phyloP scores from a whole-genome alignment of 1,140 invertebrate species.

The Pollicipes pollicipes region DNA sequence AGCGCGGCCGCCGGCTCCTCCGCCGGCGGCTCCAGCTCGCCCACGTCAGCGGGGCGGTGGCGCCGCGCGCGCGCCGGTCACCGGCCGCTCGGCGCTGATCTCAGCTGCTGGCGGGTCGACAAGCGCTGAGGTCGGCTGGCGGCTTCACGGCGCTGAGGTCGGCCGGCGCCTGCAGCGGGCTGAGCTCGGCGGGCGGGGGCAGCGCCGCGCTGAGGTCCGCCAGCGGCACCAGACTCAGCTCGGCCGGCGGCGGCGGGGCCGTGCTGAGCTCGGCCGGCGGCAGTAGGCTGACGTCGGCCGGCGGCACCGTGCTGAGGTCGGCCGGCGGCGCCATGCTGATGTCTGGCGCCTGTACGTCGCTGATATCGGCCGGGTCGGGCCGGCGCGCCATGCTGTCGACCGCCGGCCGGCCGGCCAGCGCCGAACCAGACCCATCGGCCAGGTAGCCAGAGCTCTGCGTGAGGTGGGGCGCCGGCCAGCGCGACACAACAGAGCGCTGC shows the following conservation, averaged over 20 bases:
- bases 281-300: background rate
- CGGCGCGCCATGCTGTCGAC: background rate
- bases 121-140: background rate
- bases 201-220: background rate
- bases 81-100: background rate
- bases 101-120: too few relatives aligned
- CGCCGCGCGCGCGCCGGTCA: background rate
- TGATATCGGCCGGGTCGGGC: background rate
- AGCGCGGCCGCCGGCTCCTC: background rate
- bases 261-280: background rate
- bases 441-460: slow-evolving; percentile 19
- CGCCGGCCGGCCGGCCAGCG: background rate
- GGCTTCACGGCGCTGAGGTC: background rate
- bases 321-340: background rate
- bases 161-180: background rate
- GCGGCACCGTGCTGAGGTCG: background rate
- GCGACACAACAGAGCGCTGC: background rate
- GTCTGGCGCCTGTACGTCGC: background rate
- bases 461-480: background rate
- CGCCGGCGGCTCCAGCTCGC: background rate
- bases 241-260: background rate
- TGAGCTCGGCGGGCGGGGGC: background rate
- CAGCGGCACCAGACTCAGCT: background rate
- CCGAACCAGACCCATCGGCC: slow-evolving; percentile 10
- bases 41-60: background rate